A percentile compares a stretch with the other conserved stretches of the same genome.
These are phyloP conservation scores for Acropternis orthonyx DNA, from an alignment of 2,797 vertebrate species.

Conservation along the genomic window DNA sequence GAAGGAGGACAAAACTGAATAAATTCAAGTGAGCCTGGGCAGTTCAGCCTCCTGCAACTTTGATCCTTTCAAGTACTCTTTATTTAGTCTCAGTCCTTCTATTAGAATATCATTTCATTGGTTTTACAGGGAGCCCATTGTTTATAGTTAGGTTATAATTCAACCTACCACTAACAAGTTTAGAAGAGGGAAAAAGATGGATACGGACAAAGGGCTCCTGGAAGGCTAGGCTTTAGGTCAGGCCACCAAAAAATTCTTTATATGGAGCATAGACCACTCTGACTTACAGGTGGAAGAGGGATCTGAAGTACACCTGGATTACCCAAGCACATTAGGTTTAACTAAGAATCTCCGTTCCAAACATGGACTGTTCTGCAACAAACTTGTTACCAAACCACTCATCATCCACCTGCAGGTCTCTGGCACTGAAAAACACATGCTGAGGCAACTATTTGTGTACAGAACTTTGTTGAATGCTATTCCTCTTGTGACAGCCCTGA, in stretches of 20 bases:
- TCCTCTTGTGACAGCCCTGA: neutral
- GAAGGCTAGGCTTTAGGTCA: neutral
- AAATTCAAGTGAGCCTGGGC: neutral
- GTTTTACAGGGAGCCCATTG: neutral
- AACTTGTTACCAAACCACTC: neutral
- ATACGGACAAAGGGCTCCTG: neutral
- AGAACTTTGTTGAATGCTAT: neutral
- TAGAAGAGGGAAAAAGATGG: neutral
- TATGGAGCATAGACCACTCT: neutral
- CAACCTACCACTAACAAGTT: neutral
- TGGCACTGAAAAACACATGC: neutral
- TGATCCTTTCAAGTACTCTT: neutral
- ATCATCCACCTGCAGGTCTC: neutral
- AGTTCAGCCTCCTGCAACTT: neutral
- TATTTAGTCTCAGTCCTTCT: neutral
- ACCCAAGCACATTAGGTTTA: neutral
- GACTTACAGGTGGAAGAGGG: neutral
- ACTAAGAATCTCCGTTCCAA: neutral
- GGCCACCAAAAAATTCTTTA: neutral
- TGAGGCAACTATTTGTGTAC: neutral
- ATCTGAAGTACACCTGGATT: neutral
- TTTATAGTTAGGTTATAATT: neutral
- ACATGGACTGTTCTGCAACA: neutral
- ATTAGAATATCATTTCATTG: neutral
- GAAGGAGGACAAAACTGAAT: neutral